Evolutionary conservation across 2,113 vertebrate genomes (phyloP).

Genomic region (Phodopus roborovskii): DNA sequence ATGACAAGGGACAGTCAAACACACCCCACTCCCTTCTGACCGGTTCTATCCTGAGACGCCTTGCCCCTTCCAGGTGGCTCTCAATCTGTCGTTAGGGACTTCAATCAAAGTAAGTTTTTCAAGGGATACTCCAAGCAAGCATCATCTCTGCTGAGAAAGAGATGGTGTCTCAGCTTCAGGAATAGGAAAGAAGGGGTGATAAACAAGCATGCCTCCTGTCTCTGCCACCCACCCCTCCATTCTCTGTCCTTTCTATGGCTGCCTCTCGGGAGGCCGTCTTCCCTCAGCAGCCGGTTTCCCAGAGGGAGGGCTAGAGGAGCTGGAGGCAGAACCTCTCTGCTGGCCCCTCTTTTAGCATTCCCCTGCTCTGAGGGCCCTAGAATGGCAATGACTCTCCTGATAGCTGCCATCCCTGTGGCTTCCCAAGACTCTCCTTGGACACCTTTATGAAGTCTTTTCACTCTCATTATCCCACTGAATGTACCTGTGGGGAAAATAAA

Average conservation of each 20-base stretch:
- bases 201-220: too few species aligned
- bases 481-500: background rate
- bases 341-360: background rate
- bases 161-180: slow-evolving; percentile 11
- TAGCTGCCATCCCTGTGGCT: background rate
- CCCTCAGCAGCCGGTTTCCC: too few species aligned
- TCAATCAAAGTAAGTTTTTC: background rate
- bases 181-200: background rate
- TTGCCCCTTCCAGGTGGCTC: background rate
- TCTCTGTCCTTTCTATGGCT: background rate
- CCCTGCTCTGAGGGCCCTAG: background rate
- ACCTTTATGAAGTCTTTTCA: background rate
- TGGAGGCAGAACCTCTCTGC: background rate
- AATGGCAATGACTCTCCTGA: background rate
- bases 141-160: background rate
- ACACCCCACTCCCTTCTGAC: background rate
- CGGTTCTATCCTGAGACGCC: background rate
- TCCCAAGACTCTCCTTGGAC: background rate
- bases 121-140: background rate
- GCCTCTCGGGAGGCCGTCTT: too few species aligned
- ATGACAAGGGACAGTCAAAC: rapidly evolving
- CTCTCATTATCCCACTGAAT: background rate
- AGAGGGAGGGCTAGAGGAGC: too few species aligned
- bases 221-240: background rate
- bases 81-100: background rate